phyloP scores from a whole-genome alignment of 2,888 invertebrate genomes.

The Cylindroiulus punctatus region DNA sequence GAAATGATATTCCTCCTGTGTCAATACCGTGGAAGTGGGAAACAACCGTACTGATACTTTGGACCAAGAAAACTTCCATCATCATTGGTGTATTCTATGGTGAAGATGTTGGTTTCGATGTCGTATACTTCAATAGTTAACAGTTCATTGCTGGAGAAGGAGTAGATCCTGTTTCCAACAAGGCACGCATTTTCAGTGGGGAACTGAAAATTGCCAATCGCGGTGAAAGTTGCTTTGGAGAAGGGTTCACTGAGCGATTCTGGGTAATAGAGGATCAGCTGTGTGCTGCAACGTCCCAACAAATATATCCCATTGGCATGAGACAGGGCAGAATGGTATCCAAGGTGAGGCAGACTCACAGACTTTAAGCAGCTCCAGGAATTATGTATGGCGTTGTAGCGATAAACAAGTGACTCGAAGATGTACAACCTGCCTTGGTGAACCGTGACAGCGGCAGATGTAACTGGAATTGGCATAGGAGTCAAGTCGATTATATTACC shows the following conservation, averaged over 20 bases:
- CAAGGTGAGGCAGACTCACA: slow-evolving; percentile 59
- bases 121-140: slow-evolving; percentile 57
- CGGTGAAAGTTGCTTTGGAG: slow-evolving; percentile 3
- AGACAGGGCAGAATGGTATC: slow-evolving; percentile 61
- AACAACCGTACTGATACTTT: slow-evolving; percentile 52
- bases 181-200: slow-evolving; percentile 58
- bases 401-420: slow-evolving; percentile 60
- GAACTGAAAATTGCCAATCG: slow-evolving; percentile 56
- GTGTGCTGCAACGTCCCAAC: slow-evolving; percentile 59
- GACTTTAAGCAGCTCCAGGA: slow-evolving; percentile 60
- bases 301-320: slow-evolving; percentile 61
- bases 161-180: slow-evolving; percentile 58
- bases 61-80: slow-evolving; percentile 26
- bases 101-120: slow-evolving; percentile 53
- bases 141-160: slow-evolving; percentile 55
- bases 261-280: slow-evolving; percentile 51
- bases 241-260: slow-evolving; percentile 30
- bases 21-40: slow-evolving; percentile 51
- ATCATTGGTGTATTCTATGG: neutral
- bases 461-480: slow-evolving; percentile 60
- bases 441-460: slow-evolving; percentile 61
- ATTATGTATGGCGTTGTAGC: slow-evolving; percentile 59
- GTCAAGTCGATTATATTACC: slow-evolving; percentile 61
- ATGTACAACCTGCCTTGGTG: slow-evolving; percentile 61
- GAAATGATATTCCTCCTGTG: no score